Percentiles rank a stretch among this genome's conserved stretches.
These are phyloP conservation scores for Tachyglossus aculeatus DNA, from an alignment of 2,797 vertebrate genomes.

Conservation along the genomic window DNA sequence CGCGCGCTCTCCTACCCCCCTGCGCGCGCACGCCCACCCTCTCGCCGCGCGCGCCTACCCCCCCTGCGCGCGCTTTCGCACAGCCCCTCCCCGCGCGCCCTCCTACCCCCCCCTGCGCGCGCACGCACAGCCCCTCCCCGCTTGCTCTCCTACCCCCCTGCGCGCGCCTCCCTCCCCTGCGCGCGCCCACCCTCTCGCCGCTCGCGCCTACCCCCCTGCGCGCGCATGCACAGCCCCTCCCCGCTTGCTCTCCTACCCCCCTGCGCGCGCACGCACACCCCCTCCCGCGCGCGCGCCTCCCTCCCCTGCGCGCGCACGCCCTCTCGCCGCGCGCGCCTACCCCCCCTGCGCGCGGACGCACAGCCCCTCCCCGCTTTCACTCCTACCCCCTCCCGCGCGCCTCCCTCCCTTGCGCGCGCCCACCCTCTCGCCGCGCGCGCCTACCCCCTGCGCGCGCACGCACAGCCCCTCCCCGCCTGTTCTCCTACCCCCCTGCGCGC, in stretches of 20 bases:
- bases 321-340: neutral
- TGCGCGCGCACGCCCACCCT: neutral
- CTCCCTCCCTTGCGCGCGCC: too few species aligned
- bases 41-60: slow-evolving; percentile 8
- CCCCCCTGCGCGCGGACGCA: slow-evolving; percentile 9
- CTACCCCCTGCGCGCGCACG: too few species aligned
- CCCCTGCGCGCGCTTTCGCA: neutral
- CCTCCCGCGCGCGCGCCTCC: too few species aligned
- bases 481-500: slow-evolving; percentile 5
- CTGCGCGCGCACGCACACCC: too few species aligned
- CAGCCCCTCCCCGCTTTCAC: neutral
- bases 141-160: too few species aligned
- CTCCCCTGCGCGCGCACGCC: neutral
- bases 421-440: neutral
- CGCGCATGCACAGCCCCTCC: slow-evolving; percentile 1
- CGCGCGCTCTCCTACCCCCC: too few species aligned
- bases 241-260: neutral
- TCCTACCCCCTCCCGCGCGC: too few species aligned
- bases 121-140: too few species aligned
- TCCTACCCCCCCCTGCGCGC: too few species aligned
- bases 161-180: slow-evolving; percentile 3
- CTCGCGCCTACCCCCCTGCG: too few species aligned
- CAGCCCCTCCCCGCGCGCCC: slow-evolving; percentile 1
- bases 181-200: neutral
- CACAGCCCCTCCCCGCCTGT: too few species aligned